Conservation (phyloP, 2,888 invertebrate species). For the Ceratothoa steindachneri region DNA sequence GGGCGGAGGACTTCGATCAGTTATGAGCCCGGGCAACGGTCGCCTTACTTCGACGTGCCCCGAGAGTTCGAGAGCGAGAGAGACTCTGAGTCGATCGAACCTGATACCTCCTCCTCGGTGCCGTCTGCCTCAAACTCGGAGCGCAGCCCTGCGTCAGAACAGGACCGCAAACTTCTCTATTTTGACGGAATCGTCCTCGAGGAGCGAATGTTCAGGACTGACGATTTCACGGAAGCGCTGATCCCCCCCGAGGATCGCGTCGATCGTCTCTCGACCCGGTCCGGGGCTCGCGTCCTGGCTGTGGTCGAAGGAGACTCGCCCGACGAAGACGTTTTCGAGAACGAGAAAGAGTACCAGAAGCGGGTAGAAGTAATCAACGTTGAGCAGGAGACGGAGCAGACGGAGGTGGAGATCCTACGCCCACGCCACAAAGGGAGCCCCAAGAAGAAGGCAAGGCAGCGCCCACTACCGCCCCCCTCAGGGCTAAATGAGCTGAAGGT, state of each 20-base stretch:
- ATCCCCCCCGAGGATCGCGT: constrained; percentile 37
- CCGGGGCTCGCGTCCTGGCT: constrained; percentile 34
- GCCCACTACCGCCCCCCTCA: background rate
- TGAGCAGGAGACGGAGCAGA: constrained; percentile 3
- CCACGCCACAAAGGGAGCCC: constrained; percentile 7
- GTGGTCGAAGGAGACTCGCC: constrained; percentile 23
- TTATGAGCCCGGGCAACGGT: constrained; percentile 40
- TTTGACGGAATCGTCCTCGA: constrained; percentile 37
- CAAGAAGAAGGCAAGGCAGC: constrained; percentile 8
- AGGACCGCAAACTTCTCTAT: constrained; percentile 24
- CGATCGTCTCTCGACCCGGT: constrained; percentile 23
- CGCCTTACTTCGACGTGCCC: constrained; percentile 45
- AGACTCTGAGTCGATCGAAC: constrained; percentile 17
- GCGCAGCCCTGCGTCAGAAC: constrained; percentile 27
- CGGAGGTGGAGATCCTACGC: background rate
- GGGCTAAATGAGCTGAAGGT: background rate
- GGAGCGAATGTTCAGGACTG: constrained; percentile 30
- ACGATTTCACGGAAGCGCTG: constrained; percentile 35
- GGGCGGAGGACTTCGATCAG: constrained; percentile 42
- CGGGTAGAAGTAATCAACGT: background rate
- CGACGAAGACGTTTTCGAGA: constrained; percentile 3
- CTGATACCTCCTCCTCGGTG: constrained; percentile 26
- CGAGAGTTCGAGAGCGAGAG: constrained; percentile 33
- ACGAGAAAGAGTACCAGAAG: background rate
- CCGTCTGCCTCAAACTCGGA: constrained; percentile 28